Evolutionary conservation across 2,113 vertebrate genomes (phyloP), one percentile per base, ranked within the genome.

Genomic region (Gallinago jamesoni): DNA sequence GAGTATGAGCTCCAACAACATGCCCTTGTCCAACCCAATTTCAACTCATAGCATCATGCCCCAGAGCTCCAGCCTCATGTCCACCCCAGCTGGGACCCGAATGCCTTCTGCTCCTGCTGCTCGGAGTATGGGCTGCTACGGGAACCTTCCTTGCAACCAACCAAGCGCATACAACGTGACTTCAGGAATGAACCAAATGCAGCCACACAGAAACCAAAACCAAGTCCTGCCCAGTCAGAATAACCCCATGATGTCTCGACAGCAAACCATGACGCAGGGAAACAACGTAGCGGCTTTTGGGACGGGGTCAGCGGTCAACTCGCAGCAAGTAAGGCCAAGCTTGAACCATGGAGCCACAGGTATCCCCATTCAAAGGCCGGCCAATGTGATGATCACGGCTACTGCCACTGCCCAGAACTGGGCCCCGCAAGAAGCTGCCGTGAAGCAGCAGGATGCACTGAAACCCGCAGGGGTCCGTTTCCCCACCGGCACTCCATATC

Each of bases 31-130:
- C 87, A 99, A 97, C 96, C 98, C 97, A 39, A 98, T 97, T 77
- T 98, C 99, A 39, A 98, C 99, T n/a, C 98, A 98, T 7, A 98
- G 97, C 95, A 97, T 98, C 83, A 96, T 98, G 22, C 97, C 98
- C 41, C 96, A 98, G 72, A 97, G 97, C 89, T 96, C 99, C 62
- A 98, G 98, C 97, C 98, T 99, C 81, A 93, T 99, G 94, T 95
- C 98, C 4, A 97, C 98, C 27, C 95, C 98, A 2, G 93, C 98
- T 48, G 98, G 96, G 60, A 90, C 98, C 30, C 99, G 99, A 89
- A 98, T 99, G 98, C 98, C 97, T 74, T 96, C 98, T 18, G 94
- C 97, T 33, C 94, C 98, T 35, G 88, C 96, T 2, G 45, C 96
- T 82, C 98, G 98, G 47, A 98, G 85, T 45, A 97, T 99, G 78